Evolutionary conservation across 1,140 invertebrate species (phyloP).

Genomic region (Ladona fulva): DNA sequence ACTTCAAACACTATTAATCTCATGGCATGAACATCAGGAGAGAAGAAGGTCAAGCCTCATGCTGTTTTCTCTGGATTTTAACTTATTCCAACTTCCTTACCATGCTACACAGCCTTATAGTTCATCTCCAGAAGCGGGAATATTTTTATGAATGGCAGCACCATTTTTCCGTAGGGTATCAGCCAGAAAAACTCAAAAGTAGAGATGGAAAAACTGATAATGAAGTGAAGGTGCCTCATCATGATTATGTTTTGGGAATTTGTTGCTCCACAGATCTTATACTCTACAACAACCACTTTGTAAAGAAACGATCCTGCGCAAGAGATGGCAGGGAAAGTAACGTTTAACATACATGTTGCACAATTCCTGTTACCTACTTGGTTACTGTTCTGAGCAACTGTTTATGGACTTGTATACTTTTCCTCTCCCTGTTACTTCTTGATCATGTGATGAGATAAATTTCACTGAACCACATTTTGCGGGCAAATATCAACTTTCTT

Average conservation of each 20-base stretch:
- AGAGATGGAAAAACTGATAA: neutral
- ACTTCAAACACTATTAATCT: neutral
- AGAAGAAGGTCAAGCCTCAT: neutral
- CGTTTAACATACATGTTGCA: neutral
- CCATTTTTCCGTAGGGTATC: neutral
- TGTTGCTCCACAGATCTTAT: neutral
- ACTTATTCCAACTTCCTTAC: neutral
- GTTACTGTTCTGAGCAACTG: slow-evolving; percentile 5
- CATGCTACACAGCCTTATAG: neutral
- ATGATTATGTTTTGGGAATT: neutral
- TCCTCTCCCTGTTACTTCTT: neutral
- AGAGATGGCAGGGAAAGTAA: neutral
- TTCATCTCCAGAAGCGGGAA: neutral
- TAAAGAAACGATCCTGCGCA: neutral
- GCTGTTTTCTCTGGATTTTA: neutral
- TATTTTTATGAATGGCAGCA: neutral
- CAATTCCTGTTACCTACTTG: neutral
- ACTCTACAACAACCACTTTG: neutral
- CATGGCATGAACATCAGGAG: neutral
- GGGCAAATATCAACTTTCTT: neutral
- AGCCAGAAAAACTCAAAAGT: neutral
- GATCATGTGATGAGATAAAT: neutral
- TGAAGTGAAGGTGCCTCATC: neutral
- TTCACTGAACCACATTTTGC: neutral
- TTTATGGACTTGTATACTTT: neutral